Evolutionary conservation across 2,797 vertebrate species (phyloP), one percentile per base, ranked within the genome.

Genomic region (Trematomus bernacchii): DNA sequence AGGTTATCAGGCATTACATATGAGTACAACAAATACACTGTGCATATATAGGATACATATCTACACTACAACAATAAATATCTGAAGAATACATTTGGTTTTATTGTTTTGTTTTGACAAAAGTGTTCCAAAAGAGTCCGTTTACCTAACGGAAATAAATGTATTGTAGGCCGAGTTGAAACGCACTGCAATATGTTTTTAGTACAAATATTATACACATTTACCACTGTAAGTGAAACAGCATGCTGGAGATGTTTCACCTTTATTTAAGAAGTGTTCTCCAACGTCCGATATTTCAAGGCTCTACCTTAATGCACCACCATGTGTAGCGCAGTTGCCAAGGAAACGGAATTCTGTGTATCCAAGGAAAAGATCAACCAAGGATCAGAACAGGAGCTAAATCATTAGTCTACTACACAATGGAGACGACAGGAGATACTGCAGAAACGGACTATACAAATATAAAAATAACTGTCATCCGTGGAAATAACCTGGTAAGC

Each of bases 401-500:
- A 3, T 5, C 0, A 0, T 16, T 37, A 50, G 0, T 44, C 6
- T 23, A 2, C 6, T 23, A 2, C 30, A n/a, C 4, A 10, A 86
- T 86, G 88, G 84, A 67, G 16, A 27, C 33, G 1, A 2, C n/a
- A 18, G 82, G 33, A 21, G 40, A 50, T 1, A 40, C 10, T 0
- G 1, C 13, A 40, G 77, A 13, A 33, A 60, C 12, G 13, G 44
- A 40, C 2, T 0, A 37, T 40, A 64, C 3, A 8, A n/a, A 3
- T 0, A 66, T 89, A 46, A 10, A 60, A 43, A 57, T 90, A 60
- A 67, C n/a, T 4, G 65, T 83, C 11, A 43, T 14, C n/a, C 68
- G 80, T 21, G 91, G 83, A 67, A 83, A 77, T 48, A 78, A 86
- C 64, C 70, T 84, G 81, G 89, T 91, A 71, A 85, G 76, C 0